Percentiles rank a stretch among this genome's conserved stretches.
Evolutionary conservation across 2,113 vertebrate species (phyloP).

Genomic region (Myotis lucifugus): DNA sequence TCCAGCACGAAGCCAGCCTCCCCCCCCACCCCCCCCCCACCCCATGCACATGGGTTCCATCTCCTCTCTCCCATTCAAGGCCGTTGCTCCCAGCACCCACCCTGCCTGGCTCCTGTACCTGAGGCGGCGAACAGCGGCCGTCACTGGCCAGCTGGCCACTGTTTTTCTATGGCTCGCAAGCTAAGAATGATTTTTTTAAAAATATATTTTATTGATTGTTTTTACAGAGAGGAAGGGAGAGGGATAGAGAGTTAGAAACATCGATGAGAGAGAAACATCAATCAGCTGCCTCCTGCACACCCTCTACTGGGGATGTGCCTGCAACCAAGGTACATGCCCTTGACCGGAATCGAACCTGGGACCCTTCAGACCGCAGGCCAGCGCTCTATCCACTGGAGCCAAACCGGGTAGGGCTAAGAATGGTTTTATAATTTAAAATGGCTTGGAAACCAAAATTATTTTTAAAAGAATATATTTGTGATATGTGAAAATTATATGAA

Average conservation of each 20-base stretch:
- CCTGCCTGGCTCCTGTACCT: neutral
- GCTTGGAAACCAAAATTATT: neutral
- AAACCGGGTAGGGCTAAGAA: neutral
- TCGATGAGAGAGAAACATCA: no score
- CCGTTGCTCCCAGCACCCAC: neutral
- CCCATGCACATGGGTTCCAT: neutral
- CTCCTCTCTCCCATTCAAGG: neutral
- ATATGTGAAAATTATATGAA: neutral
- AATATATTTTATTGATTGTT: no score
- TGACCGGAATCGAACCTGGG: no score
- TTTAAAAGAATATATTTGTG: neutral
- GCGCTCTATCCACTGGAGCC: no score
- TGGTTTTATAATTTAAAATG: neutral
- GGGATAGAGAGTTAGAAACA: no score
- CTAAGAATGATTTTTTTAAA: neutral
- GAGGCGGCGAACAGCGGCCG: no score
- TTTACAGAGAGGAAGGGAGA: no score
- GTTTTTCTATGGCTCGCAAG: neutral
- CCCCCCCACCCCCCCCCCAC: fast-evolving
- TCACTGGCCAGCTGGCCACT: no score
- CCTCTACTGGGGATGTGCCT: no score
- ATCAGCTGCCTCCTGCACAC: no score
- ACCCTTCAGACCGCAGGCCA: no score
- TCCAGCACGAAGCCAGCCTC: neutral
- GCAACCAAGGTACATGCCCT: no score